These are phyloP conservation scores for Cyrtorhinus lividipennis DNA, from an alignment of 1,140 invertebrate species.

Conservation along the genomic window DNA sequence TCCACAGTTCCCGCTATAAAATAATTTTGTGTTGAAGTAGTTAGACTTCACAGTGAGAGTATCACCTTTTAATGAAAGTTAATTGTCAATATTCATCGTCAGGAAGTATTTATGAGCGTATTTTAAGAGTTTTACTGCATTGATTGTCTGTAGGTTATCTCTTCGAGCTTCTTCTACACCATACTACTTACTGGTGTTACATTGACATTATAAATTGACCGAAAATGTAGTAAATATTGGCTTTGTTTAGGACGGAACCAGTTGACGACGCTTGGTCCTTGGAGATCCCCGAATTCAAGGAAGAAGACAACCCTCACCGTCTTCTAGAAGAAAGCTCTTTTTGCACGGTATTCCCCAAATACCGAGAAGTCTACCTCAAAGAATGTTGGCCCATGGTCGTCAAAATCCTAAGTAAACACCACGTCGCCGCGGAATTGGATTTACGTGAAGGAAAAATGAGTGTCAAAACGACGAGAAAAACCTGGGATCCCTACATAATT, in stretches of 20 bases:
- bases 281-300: conserved; percentile 80
- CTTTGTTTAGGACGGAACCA: conserved; percentile 34
- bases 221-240: too few species aligned
- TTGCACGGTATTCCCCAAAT: conserved; percentile 72
- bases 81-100: too few species aligned
- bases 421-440: conserved; percentile 83
- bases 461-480: conserved; percentile 90
- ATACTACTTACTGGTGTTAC: too few species aligned
- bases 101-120: too few species aligned
- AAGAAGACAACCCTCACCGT: conserved; percentile 80
- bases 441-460: conserved; percentile 90
- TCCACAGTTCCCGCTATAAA: too few species aligned
- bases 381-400: conserved; percentile 93
- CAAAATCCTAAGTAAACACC: conserved; percentile 61
- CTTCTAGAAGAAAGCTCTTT: conserved; percentile 63
- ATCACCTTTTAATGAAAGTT: too few species aligned
- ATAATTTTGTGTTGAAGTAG: too few species aligned
- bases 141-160: too few species aligned
- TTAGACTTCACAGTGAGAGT: too few species aligned
- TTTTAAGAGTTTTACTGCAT: too few species aligned
- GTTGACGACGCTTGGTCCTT: conserved; percentile 76
- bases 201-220: too few species aligned
- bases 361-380: conserved; percentile 90
- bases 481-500: conserved; percentile 97
- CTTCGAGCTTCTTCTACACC: too few species aligned